phyloP scores from a whole-genome alignment of 2,888 invertebrate genomes.

The Lapara coniferarum region DNA sequence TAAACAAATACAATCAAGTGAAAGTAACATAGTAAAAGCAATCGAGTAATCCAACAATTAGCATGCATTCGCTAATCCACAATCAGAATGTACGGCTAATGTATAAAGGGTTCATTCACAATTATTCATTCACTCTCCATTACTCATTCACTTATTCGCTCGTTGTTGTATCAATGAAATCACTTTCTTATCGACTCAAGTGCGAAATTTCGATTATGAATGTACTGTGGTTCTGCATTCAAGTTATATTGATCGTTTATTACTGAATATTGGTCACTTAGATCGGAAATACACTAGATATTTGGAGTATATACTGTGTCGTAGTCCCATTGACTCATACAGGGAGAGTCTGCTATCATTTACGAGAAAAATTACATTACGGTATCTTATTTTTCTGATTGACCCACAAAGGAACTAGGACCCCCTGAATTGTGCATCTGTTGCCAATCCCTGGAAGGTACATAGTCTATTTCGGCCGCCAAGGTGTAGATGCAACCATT shows the following conservation, averaged over 20 bases:
- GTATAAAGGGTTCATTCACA: background rate
- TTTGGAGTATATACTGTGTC: background rate
- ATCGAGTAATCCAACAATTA: constrained; percentile 2
- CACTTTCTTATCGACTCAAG: background rate
- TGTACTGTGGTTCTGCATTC: background rate
- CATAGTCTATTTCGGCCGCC: too few species aligned
- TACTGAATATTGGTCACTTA: background rate
- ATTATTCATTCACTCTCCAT: background rate
- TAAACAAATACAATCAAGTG: constrained; percentile 15
- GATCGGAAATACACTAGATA: background rate
- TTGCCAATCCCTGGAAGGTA: too few species aligned
- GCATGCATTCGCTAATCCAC: constrained; percentile 9
- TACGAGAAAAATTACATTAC: too few species aligned
- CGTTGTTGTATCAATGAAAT: background rate
- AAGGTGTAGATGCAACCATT: too few species aligned
- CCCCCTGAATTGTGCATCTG: too few species aligned
- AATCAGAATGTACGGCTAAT: background rate
- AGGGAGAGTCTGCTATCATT: too few species aligned
- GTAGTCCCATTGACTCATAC: too few species aligned
- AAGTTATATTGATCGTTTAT: background rate
- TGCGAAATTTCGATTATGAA: constrained; percentile 9
- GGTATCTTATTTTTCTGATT: too few species aligned
- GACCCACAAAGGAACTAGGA: too few species aligned
- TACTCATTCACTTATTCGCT: background rate
- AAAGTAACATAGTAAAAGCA: constrained; percentile 6